Percentiles rank a stretch among this genome's conserved stretches.
phyloP scores from a whole-genome alignment of 2,888 invertebrate species.

The Mimachlamys varia region DNA sequence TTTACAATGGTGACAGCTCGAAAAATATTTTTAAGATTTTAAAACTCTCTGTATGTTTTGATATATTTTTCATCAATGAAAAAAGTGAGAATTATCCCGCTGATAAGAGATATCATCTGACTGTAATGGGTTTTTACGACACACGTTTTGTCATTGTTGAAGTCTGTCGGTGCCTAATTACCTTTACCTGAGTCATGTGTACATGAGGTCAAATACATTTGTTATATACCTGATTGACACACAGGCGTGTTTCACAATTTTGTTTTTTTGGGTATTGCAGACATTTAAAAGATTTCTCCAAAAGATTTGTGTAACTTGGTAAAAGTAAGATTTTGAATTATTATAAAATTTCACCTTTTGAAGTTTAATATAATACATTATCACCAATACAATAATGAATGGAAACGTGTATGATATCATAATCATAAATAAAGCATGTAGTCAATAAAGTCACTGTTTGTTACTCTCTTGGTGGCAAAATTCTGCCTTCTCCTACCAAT shows the following conservation, averaged over 20 bases:
- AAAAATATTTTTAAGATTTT: not conserved
- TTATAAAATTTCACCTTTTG: not conserved
- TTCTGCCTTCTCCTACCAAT: too few species aligned
- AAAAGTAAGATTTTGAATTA: too few species aligned
- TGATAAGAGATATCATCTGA: not conserved
- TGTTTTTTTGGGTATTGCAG: not conserved
- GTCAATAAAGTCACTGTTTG: too few species aligned
- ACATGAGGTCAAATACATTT: conserved; percentile 1
- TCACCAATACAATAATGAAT: not conserved
- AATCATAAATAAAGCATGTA: too few species aligned
- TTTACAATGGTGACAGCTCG: conserved; percentile 13
- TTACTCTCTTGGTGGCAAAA: too few species aligned
- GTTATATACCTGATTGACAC: conserved; percentile 27
- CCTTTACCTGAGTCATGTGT: not conserved
- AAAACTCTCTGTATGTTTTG: not conserved
- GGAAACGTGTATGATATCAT: not conserved
- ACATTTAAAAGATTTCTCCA: too few species aligned
- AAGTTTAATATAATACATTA: not conserved
- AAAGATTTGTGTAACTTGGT: too few species aligned
- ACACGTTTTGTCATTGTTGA: conserved; percentile 10
- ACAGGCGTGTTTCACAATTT: not conserved
- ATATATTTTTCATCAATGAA: not conserved
- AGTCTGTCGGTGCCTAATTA: not conserved
- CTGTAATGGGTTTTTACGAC: not conserved
- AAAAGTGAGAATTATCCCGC: conserved; percentile 12